Percentiles rank a stretch among this genome's conserved stretches.
Evolutionary conservation across 2,888 invertebrate genomes (phyloP).

Genomic region (Heterodera filipjevi): DNA sequence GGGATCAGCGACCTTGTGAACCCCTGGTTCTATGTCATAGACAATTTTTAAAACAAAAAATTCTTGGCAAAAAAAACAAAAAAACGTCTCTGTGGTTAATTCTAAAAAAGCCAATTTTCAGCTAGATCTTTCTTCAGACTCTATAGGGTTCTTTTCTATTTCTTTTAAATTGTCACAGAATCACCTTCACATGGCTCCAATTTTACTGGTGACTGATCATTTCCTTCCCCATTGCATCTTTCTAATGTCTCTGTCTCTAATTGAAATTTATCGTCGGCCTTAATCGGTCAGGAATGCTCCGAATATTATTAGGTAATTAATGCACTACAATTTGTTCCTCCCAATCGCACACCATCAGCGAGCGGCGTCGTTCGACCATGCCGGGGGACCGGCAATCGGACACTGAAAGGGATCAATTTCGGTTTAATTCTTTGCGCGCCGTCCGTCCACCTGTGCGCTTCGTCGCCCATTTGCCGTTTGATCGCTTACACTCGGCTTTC

Average conservation of each 20-base stretch:
- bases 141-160: no score
- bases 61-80: no score
- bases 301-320: background rate
- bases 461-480: background rate
- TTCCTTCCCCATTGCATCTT: background rate
- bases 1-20: no score
- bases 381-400: background rate
- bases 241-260: background rate
- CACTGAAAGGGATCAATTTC: background rate
- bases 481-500: background rate
- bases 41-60: no score
- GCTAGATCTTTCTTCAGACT: no score
- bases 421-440: background rate
- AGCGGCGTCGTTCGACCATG: background rate
- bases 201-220: no score
- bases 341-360: background rate
- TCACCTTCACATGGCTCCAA: no score
- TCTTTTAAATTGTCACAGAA: background rate
- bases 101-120: no score
- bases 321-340: background rate
- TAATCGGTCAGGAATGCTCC: background rate
- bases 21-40: no score
- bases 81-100: no score
- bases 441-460: background rate
- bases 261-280: background rate